A percentile compares a stretch with the other conserved stretches of the same genome.
Conservation (phyloP, 2,888 invertebrate genomes). For the Caenorhabditis afra region DNA sequence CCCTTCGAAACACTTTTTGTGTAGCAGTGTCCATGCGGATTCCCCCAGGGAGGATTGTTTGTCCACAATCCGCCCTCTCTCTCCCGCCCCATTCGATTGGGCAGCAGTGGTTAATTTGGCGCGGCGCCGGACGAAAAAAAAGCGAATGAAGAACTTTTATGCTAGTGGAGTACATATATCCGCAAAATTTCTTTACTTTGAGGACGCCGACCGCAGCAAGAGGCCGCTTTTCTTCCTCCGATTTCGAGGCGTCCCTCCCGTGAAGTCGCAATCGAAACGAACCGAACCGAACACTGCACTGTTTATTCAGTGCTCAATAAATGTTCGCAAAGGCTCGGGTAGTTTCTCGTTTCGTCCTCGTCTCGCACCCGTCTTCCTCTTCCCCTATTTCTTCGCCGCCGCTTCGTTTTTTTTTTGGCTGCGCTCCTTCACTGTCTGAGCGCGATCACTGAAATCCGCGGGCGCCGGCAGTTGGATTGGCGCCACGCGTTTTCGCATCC, state of each 20-base stretch:
- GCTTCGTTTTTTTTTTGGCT: constrained; percentile 3
- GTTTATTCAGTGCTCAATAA: constrained; percentile 64
- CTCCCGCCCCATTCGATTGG: background rate
- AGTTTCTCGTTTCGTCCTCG: constrained; percentile 45
- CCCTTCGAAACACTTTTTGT: constrained; percentile 54
- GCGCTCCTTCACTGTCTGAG: background rate
- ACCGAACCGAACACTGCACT: constrained; percentile 54
- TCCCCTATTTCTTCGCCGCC: constrained; percentile 4
- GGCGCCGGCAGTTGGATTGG: background rate
- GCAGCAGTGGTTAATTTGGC: background rate
- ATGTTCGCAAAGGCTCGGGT: constrained; percentile 45
- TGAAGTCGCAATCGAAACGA: constrained; percentile 34
- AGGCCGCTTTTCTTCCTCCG: no score
- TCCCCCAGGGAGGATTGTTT: constrained; percentile 38
- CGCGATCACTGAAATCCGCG: constrained; percentile 8
- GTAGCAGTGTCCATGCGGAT: constrained; percentile 23
- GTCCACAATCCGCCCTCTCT: constrained; percentile 3
- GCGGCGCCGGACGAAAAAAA: constrained; percentile 5
- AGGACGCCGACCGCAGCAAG: background rate
- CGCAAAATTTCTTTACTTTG: constrained; percentile 3
- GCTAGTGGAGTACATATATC: background rate
- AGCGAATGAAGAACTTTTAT: background rate
- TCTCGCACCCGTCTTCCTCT: constrained; percentile 27
- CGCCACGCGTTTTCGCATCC: background rate
- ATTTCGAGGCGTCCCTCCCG: background rate